Evolutionary conservation across 2,113 vertebrate genomes (phyloP).

Genomic region (Ivindomyrus marchei): DNA sequence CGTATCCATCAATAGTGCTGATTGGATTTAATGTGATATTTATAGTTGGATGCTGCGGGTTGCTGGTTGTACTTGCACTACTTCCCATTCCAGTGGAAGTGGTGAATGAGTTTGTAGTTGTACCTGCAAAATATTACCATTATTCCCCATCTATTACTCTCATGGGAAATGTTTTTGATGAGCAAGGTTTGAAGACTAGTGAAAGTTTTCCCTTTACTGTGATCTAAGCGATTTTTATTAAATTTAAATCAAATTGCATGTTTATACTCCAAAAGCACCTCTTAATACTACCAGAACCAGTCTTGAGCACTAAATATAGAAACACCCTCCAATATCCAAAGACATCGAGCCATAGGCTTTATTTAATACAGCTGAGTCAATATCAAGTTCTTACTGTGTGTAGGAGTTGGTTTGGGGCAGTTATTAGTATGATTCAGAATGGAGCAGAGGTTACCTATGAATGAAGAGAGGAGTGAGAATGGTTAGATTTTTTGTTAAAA

Average conservation of each 20-base stretch:
- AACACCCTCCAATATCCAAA: neutral
- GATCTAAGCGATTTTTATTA: neutral
- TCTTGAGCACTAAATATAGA: neutral
- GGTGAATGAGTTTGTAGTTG: neutral
- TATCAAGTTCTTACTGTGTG: neutral
- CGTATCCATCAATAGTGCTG: fast-evolving
- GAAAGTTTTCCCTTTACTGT: neutral
- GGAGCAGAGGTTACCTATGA: neutral
- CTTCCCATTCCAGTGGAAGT: neutral
- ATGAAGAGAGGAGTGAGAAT: neutral
- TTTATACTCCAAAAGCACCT: neutral
- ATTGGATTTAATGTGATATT: fast-evolving
- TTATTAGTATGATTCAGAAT: fast-evolving
- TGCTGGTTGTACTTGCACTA: neutral
- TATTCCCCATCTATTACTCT: neutral
- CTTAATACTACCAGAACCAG: neutral
- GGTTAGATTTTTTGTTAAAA: neutral
- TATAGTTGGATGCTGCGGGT: too few relatives aligned
- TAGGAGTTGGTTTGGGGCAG: neutral
- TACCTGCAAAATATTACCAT: neutral
- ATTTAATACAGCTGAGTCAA: neutral
- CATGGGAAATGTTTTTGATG: neutral
- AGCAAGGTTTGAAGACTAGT: neutral
- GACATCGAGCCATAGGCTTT: neutral
- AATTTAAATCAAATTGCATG: neutral